Conservation (phyloP, 1,140 invertebrate species). For the Ridgeia piscesae region DNA sequence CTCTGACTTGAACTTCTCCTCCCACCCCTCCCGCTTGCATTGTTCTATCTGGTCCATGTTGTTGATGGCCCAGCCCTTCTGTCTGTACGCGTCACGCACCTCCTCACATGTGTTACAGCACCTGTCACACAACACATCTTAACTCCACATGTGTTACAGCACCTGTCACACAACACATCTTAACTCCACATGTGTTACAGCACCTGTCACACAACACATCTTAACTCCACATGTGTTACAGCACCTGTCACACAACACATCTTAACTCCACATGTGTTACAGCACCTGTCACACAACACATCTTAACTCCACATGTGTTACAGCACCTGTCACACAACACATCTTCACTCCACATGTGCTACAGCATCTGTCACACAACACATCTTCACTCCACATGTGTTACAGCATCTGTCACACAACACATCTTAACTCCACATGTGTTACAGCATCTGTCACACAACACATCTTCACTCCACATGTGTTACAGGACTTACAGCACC, state of each 20-base stretch:
- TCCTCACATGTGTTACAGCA: conserved; percentile 98
- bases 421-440: no score
- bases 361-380: not conserved
- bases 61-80: conserved; percentile 83
- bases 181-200: no score
- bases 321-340: not conserved
- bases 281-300: not conserved
- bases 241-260: not conserved
- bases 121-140: conserved; percentile 53
- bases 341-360: no score
- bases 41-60: conserved; percentile 80
- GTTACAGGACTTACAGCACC: no score
- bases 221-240: no score
- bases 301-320: no score
- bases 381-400: no score
- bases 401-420: not conserved
- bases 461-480: no score
- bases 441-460: not conserved
- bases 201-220: not conserved
- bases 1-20: conserved; percentile 69
- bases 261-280: no score
- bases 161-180: not conserved
- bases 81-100: conserved; percentile 86
- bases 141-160: no score
- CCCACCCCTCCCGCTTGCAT: conserved; percentile 80